Base-by-base conservation (phyloP, 1,140 invertebrate species). In the Habropoda laboriosa region DNA sequence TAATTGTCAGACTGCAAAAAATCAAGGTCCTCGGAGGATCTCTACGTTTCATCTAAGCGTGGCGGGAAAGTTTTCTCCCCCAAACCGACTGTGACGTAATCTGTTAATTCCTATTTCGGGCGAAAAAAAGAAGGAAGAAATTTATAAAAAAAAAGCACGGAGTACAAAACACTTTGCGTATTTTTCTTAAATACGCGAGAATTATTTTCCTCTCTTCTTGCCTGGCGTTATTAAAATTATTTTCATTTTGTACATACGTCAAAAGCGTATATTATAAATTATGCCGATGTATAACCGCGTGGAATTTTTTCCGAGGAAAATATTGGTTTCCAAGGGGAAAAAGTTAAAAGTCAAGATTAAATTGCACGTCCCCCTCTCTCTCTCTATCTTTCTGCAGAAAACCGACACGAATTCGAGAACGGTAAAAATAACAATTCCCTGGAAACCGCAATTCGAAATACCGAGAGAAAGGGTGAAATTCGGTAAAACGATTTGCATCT, bases 401-500 rank as follows among this genome's bases (percentile, higher is more conserved):
- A n/a, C 55, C 7, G 6, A 16, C 6, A 1, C 0, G 3, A 7
- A 7, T 1, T 16, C 3, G 8, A 60, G 18, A n/a, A 60, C 12
- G 21, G 16, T 16, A 13, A 24, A 24, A 40, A 35, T 0, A 13
- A 24, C 2, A 0, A 49, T 38, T 7, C 21, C 2, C 3, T 3
- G 0, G 10, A 24, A 63, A 18, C 47, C 7, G 27, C 12, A 16
- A 27, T 47, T 67, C 3, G 21, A 58, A 35, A 16, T 45, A 21
- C n/a, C n/a, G 18, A 1, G 12, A 18, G n/a, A 16, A n/a, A 18
- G 32, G 32, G 16, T 10, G 21, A n/a, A 13, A 24, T 35, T 57
- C 40, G 16, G 42, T 35, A 13, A 10, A 45, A 35, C 1, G 10
- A 71, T 78, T 61, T 78, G 55, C 55, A 60, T 71, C 8, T 42